These are phyloP conservation scores for Pocillopora damicornis DNA, from an alignment of 64 coral and sea anemone species.

Conservation along the genomic window DNA sequence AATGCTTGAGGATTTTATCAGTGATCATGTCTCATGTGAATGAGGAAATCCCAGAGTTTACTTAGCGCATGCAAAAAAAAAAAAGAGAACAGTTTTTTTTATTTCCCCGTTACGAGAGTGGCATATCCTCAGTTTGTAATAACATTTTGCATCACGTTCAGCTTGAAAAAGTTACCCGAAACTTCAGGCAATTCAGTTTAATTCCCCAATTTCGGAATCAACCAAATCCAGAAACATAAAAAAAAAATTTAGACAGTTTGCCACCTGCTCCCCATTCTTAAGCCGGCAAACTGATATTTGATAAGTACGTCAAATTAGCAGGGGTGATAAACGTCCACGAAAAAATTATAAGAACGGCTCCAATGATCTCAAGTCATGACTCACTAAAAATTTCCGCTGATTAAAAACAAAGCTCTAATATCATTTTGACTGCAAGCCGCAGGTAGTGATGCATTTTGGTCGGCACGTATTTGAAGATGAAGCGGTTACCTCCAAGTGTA, in stretches of 20 bases:
- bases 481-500: background rate
- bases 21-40: background rate
- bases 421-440: background rate
- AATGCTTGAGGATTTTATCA: background rate
- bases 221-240: no score
- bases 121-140: no score
- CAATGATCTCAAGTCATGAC: background rate
- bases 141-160: no score
- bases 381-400: background rate
- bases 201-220: no score
- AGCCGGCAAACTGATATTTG: background rate
- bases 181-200: no score
- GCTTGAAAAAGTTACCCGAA: no score
- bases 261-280: background rate
- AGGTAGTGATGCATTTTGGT: background rate
- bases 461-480: background rate
- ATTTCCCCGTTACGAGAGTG: no score
- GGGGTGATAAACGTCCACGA: background rate
- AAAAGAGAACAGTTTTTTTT: no score
- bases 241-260: background rate
- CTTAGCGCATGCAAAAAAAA: no score
- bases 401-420: background rate
- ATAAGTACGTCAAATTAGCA: constrained; percentile 10
- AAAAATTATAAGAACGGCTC: background rate
- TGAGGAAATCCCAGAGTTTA: background rate